Evolutionary conservation across 2,113 vertebrate genomes (phyloP), one percentile per base, ranked within the genome.

Genomic region (Nanorana parkeri): DNA sequence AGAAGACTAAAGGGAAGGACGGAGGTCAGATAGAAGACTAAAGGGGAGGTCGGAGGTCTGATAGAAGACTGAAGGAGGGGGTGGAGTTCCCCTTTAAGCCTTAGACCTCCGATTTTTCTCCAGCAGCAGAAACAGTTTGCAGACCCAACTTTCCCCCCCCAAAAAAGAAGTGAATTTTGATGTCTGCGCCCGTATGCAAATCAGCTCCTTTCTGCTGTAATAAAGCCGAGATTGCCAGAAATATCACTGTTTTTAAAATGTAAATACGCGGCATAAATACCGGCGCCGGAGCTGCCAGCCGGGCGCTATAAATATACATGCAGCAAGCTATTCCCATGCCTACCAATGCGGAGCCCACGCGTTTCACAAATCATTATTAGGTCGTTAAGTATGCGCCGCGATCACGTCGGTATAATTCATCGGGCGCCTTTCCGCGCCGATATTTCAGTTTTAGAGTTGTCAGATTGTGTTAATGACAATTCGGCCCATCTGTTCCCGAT

Each of bases 381-480:
- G 93, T 92, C 90, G 90, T 93, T 90, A 87, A 91, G 91, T 91
- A 93, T 92, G 92, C 92, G 86, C 91, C 91, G 93, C 94, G 92
- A 94, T 94, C 94, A 94, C 93, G 93, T 93, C 94, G 94, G 94
- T 94, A 94, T 94, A 93, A 94, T 94, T 94, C 91, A 94, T 94
- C 92, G 93, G 92, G 93, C 92, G 89, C 89, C 90, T 92, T 93
- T 93, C 92, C 89, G 90, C 89, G 94, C 92, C 94, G 94, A 94
- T 94, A 94, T 94, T 94, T 94, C 93, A 94, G 92, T 94, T 94
- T 94, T 94, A 94, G 94, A 91, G 94, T 94, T 94, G 93, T 94
- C 94, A 93, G 91, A 92, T 94, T 92, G 91, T 90, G 92, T 94
- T 94, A 94, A 94, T 94, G 93, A 94, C 94, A 92, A 94, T 94